Base-by-base conservation (phyloP, 1,140 invertebrate genomes). In the Drosophila grimshawi region DNA sequence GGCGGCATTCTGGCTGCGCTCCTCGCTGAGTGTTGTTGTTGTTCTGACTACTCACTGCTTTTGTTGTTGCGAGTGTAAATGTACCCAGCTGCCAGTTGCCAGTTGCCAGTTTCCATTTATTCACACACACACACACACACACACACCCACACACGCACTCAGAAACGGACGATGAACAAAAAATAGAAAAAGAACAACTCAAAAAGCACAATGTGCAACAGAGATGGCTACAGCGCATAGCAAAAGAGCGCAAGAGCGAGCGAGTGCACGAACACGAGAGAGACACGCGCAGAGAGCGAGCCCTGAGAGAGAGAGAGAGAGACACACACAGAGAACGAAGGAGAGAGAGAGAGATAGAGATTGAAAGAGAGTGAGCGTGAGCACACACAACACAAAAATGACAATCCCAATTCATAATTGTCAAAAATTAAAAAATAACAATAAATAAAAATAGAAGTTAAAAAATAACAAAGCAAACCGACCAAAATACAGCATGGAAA, bases 401-500 rank as follows among this genome's bases (percentile, higher is more conserved):
- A 72, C 79, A 79, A 76, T 79, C 61, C 65, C 82, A 82, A 86
- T 86, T 88, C 64, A 86, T 86, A 78, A 82, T 81, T 64, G 52
- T 78, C 68, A 32, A 74, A 78, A 67, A 73, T 19, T 19, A 19
- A 19, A 19, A 19, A 19, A 1, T 19, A 66, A 48, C 41, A 51
- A 37, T 43, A 62, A 56, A 55, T 27, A 63, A 63, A 52, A 62
- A 45, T 62, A 32, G 65, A 78, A 67, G 69, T 19, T 19, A 1
- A 19, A 19, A 19, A 19, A 19, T 19, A 66, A 48, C 41, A 46
- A 37, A 65, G 29, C 32, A 35, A 19, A 56, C 41, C 10, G 4
- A 6, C 41, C 10, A 46, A 45, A 46, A 49, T 49, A 62, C 33
- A 46, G 32, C 32, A 46, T 49, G 30, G n/a, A 8, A 56, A 43